Conservation (phyloP, 2,113 vertebrate genomes). For the Corapipo altera region DNA sequence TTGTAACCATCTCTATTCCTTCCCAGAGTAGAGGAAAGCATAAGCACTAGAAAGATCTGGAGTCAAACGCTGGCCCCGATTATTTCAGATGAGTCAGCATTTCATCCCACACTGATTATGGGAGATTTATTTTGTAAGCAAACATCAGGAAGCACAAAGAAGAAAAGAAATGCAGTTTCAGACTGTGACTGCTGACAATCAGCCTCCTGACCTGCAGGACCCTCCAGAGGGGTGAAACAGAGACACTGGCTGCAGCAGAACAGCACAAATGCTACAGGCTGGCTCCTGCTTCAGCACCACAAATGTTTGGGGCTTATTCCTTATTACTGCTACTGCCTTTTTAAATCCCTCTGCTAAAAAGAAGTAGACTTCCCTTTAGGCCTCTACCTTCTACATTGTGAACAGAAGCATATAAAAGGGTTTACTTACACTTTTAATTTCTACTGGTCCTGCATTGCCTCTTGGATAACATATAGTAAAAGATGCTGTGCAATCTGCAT, state of each 20-base stretch:
- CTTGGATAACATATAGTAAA: not conserved
- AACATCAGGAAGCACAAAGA: not conserved
- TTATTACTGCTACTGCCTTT: not conserved
- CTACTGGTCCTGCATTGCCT: not conserved
- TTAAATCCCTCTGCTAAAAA: not conserved
- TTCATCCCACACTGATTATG: not conserved
- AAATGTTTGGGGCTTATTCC: not conserved
- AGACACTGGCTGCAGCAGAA: not conserved
- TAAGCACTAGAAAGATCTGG: not conserved
- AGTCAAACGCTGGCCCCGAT: rapidly evolving
- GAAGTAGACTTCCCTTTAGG: not conserved
- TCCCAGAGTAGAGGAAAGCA: not conserved
- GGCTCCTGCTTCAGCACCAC: not conserved
- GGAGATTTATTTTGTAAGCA: not conserved
- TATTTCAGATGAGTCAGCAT: not conserved
- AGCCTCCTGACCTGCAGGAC: not conserved
- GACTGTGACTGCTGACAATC: not conserved
- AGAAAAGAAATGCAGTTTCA: not conserved
- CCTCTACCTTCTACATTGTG: not conserved
- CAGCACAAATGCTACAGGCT: not conserved
- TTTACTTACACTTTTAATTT: not conserved
- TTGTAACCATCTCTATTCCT: not conserved
- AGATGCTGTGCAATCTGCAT: not conserved
- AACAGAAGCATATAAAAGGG: not conserved
- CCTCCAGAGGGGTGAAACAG: not conserved